These are phyloP conservation scores for Catocala sponsa DNA, from an alignment of 2,888 invertebrate genomes.

Conservation along the genomic window DNA sequence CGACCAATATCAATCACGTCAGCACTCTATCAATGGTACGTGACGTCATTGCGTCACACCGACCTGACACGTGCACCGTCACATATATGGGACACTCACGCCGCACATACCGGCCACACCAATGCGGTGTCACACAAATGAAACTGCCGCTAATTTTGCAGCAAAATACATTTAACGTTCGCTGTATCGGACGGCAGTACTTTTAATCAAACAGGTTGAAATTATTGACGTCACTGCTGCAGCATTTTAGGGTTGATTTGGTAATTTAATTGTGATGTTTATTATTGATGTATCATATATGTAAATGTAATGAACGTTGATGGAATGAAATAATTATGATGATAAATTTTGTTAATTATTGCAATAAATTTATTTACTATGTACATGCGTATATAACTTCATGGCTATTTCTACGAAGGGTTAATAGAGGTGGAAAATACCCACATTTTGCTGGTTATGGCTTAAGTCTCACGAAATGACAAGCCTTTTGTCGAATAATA, in stretches of 20 bases:
- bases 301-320: too few relatives aligned
- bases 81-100: not conserved
- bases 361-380: too few relatives aligned
- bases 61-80: not conserved
- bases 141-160: slow-evolving; percentile 33
- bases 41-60: slow-evolving; percentile 24
- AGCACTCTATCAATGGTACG: slow-evolving; percentile 38
- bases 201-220: slow-evolving; percentile 33
- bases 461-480: too few relatives aligned
- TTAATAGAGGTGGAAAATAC: too few relatives aligned
- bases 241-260: slow-evolving; percentile 20
- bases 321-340: too few relatives aligned
- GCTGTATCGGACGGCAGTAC: slow-evolving; percentile 14
- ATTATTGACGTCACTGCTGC: slow-evolving; percentile 3
- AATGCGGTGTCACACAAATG: slow-evolving; percentile 28
- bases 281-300: not conserved
- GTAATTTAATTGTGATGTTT: not conserved
- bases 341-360: too few relatives aligned
- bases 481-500: too few relatives aligned
- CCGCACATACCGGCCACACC: slow-evolving; percentile 8
- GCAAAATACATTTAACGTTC: slow-evolving; percentile 38
- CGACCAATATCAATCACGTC: slow-evolving; percentile 42
- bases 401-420: too few relatives aligned
- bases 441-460: too few relatives aligned
- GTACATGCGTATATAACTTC: too few relatives aligned